Percentiles rank a stretch among this genome's conserved stretches.
Conservation (phyloP, 2,113 vertebrate species). For the Callocephalon fimbriatum region DNA sequence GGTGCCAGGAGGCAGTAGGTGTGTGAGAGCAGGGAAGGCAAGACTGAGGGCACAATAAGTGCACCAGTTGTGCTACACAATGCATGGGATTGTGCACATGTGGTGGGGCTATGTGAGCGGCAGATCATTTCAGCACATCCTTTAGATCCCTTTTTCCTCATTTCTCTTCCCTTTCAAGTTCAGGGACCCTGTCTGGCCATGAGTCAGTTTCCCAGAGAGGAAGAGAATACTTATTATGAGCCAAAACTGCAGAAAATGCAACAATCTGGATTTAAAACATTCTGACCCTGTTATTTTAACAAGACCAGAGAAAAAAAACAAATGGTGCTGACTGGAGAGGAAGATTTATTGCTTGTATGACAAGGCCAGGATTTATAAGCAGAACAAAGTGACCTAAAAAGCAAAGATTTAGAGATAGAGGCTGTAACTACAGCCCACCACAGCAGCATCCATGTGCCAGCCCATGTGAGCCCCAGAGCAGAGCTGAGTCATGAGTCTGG, state of each 20-base stretch:
- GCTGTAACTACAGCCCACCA: not conserved
- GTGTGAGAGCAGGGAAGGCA: not conserved
- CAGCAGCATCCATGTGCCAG: not conserved
- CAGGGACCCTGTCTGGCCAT: not conserved
- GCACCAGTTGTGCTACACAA: not conserved
- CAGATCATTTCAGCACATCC: not conserved
- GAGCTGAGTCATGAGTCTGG: not conserved
- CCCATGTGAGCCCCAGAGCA: not conserved
- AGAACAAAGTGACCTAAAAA: conserved; percentile 60
- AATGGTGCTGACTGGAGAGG: not conserved
- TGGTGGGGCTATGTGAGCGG: not conserved
- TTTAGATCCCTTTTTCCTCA: not conserved
- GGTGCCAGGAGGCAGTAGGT: not conserved
- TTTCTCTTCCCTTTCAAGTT: not conserved
- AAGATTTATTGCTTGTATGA: conserved; percentile 59
- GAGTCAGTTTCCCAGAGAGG: not conserved
- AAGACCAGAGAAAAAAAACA: conserved; percentile 39
- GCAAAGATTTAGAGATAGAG: conserved; percentile 15
- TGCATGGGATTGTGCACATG: fast-evolving
- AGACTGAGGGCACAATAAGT: fast-evolving
- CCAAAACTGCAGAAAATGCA: conserved; percentile 31
- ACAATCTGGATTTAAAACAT: conserved; percentile 41
- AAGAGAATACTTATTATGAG: not conserved
- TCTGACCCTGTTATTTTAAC: conserved; percentile 52
- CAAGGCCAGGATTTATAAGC: conserved; percentile 52